Evolutionary conservation across 2,888 invertebrate species (phyloP), one percentile per base, ranked within the genome.

Genomic region (Erebia aethiops): DNA sequence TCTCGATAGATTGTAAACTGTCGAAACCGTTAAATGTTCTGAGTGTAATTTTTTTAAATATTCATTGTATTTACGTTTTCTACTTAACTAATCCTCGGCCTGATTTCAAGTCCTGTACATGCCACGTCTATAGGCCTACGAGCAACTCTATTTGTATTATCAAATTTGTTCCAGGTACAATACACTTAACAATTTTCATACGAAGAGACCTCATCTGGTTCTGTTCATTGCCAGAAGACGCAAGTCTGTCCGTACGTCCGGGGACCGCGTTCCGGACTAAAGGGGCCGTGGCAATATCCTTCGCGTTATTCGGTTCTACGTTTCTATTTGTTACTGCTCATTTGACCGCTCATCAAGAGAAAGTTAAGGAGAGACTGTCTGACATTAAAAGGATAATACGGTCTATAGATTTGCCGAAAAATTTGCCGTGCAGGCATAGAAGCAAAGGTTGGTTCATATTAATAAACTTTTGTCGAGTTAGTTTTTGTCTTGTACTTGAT

Each of bases 311-410:
- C 84, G 99, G 99, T 14, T 98, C 99, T 0, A 97, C 98, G 13
- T 97, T 99, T 87, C 94, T 99, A 7, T 99, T 99, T 84, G 97
- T 99, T 5, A 98, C 98, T 58, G 98, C 98, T 21, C 99, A 99
- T 94, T 94, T 99, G 76, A 98, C 98, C 0, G 98, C 98, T 0
- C 98, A 98, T 84, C 97, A 97, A 81, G 97, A 97, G 81, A 97
- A 97, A 86, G 96, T 97, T 0, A 97, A 97, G 80, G 97, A 98
- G 82, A 93, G 98, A 64, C 95, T 98, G 0, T 96, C 96, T 1
- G 98, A 98, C 88, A 97, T 98, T 56, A 97, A 97, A 80, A 95
- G 96, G 82, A 98, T 98, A 72, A 96, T 96, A 61, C 94, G 97
- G 77, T 95, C 97, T 16, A 91, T 98, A 65, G 97, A 98, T 89